Base-by-base conservation (phyloP, 2,888 invertebrate species). In the Drosophila nr. medialis region DNA sequence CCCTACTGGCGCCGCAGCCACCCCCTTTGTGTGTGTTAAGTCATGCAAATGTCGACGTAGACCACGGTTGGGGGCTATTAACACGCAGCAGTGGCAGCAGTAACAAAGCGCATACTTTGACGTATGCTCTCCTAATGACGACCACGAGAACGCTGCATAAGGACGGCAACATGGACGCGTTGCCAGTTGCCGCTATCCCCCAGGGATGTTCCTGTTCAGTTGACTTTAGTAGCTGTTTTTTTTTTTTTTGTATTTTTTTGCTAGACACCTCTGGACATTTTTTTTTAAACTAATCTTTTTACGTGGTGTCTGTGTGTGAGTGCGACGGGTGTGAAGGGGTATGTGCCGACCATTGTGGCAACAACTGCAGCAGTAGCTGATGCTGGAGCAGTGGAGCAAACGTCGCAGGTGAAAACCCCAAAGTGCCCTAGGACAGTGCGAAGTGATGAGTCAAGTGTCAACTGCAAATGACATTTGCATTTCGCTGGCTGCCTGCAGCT, bases 401-500 rank as follows among this genome's bases (percentile, higher is more conserved):
- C 75, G 73, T 75, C 64, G 77, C 89, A 87, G 86, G 86, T 87
- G 86, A 86, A 87, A 89, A 81, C 89, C 89, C 86, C 86, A 87
- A 87, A 87, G 86, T 86, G 89, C 86, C 89, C 77, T 72, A 79
- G 89, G 89, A 89, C 89, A 87, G 84, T 86, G 86, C 86, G 89
- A 87, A 87, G 86, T 87, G 86, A 89, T 87, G 86, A 87, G 86
- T 87, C 86, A 87, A 87, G 86, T 87, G 86, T 87, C 86, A 87
- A 87, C 86, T 87, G 89, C 86, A 89, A 87, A 87, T 87, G 86
- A 87, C 86, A 87, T 87, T 87, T 87, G 89, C 86, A 87, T 87
- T 87, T 86, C 89, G 77, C 89, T 86, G 83, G 82, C 80, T 77
- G 83, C 78, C 65, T 32, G 45, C 53, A 70, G 70, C 54, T 51